These are phyloP conservation scores for Megaleporinus macrocephalus DNA, from an alignment of 2,113 vertebrate species.

Conservation along the genomic window DNA sequence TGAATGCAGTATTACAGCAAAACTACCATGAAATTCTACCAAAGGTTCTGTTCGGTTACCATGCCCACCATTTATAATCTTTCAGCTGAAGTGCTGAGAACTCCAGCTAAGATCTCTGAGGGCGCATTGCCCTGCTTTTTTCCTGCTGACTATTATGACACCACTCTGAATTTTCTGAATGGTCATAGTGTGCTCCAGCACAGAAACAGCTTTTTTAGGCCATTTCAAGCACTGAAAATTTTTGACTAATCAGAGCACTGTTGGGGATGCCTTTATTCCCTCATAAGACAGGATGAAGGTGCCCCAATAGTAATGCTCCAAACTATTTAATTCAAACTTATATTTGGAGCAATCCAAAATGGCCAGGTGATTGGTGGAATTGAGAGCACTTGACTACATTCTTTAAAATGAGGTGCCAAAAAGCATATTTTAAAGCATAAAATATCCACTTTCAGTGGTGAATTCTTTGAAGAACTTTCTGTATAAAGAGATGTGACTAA, in stretches of 20 bases:
- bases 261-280: not conserved
- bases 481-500: too few species aligned
- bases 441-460: too few species aligned
- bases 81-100: not conserved
- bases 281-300: not conserved
- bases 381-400: not conserved
- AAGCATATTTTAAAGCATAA: too few species aligned
- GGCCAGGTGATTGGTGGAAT: not conserved
- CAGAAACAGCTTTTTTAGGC: not conserved
- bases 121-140: constrained; percentile 5
- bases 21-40: not conserved
- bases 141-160: not conserved
- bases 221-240: not conserved
- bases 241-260: not conserved
- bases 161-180: not conserved
- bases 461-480: too few species aligned
- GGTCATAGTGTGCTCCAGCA: not conserved
- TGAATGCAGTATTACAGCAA: not conserved
- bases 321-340: not conserved
- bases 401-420: too few species aligned
- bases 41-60: not conserved
- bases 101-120: not conserved
- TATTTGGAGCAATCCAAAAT: not conserved
- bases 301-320: not conserved
- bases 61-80: not conserved